Base-by-base conservation (phyloP, 2,888 invertebrate genomes). In the Dolichomitus sp. region DNA sequence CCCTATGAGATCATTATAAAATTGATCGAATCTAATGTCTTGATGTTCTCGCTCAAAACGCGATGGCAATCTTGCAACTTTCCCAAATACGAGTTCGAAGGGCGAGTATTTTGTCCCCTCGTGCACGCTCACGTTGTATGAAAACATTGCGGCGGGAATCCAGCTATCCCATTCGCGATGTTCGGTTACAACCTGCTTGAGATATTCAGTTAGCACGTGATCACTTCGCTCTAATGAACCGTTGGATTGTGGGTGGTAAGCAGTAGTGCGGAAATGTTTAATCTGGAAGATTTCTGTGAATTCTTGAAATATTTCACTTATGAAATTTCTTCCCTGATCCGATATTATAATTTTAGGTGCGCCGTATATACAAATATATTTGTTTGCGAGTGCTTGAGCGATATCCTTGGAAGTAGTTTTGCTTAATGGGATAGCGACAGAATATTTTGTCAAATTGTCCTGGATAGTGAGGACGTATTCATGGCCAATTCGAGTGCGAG, bases 281-380 rank as follows among this genome's bases (percentile, higher is more conserved):
- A 23, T 23, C 2, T 23, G 1, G 2, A 23, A 1, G 2, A 1
- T 23, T 23, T 23, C 2, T 23, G 23, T 1, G 23, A 23, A 23
- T 23, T 23, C 23, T 2, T 23, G 23, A 2, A 23, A 23, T 23
- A 23, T 23, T 2, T 23, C 23, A 23, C 2, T 23, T 23, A 1
- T 2, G 23, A 23, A 23, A 23, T 23, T 23, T 2, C 23, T 23
- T 23, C 23, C 23, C 2, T 23, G 23, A 2, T 23, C 23, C 23
- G 23, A 23, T 23, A 23, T 23, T 23, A 23, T 23, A 2, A 23
- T 2, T 14, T 59, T 59, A 1, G 59, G 59, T 11, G 59, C 59
- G 6, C 59, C 59, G 17, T 59, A 59, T 3, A 59, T 59, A 17
- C 33, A 59, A 33, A 59, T 59, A 27, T 33, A 59, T 37, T 59